A percentile compares a stretch with the other conserved stretches of the same genome.
These are phyloP conservation scores for Eupithecia pulchellata DNA, from an alignment of 2,888 invertebrate species.

Conservation along the genomic window DNA sequence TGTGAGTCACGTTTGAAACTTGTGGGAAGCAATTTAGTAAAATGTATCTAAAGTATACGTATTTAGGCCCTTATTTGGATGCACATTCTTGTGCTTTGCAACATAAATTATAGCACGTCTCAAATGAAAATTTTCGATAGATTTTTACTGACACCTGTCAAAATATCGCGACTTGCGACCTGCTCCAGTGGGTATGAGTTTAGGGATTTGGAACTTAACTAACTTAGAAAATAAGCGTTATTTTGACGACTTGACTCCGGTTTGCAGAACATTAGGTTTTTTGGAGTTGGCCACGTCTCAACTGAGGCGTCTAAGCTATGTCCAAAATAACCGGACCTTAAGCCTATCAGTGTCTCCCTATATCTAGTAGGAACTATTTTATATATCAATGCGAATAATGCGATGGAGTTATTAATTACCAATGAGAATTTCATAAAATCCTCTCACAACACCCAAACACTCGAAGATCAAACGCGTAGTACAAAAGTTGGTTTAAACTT, in stretches of 20 bases:
- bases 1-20: too few relatives aligned
- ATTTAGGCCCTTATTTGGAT: too few relatives aligned
- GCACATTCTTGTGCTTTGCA: not conserved
- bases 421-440: not conserved
- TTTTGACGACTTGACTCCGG: not conserved
- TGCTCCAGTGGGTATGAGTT: not conserved
- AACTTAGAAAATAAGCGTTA: not conserved
- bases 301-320: not conserved
- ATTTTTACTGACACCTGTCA: not conserved
- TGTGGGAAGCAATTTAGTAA: too few relatives aligned
- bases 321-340: not conserved
- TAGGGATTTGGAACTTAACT: not conserved
- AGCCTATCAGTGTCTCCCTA: too few relatives aligned
- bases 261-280: not conserved
- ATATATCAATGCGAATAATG: too few relatives aligned
- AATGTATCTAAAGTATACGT: too few relatives aligned
- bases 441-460: not conserved
- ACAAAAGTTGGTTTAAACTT: slow-evolving; percentile 13
- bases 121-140: not conserved
- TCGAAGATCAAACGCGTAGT: slow-evolving; percentile 2
- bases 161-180: not conserved
- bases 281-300: not conserved
- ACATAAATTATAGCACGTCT: not conserved
- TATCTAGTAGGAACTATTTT: too few relatives aligned
- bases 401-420: not conserved